phyloP scores from a whole-genome alignment of 2,113 vertebrate species.

The Todiramphus chloris region DNA sequence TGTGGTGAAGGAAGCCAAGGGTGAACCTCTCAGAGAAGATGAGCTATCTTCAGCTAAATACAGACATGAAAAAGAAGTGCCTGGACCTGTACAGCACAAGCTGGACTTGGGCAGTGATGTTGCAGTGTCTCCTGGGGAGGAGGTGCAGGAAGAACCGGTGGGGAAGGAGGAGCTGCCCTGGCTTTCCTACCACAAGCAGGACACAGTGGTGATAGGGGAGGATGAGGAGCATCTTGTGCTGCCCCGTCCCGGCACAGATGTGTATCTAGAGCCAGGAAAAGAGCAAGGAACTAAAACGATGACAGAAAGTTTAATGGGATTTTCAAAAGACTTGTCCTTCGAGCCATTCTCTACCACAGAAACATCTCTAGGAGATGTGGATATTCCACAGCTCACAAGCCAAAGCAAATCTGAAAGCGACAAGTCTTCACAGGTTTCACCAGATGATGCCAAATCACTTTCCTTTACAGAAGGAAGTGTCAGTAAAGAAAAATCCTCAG shows the following conservation, averaged over 20 bases:
- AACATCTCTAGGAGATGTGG: background rate
- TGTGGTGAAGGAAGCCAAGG: background rate
- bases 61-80: background rate
- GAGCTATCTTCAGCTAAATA: background rate
- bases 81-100: background rate
- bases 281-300: constrained; percentile 5
- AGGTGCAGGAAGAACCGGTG: background rate
- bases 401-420: constrained; percentile 40
- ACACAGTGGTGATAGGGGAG: constrained; percentile 31
- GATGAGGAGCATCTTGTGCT: background rate
- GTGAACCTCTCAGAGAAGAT: background rate
- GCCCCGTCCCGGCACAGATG: background rate
- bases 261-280: constrained; percentile 53
- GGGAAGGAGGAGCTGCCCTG: constrained; percentile 45
- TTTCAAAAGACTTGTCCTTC: constrained; percentile 7
- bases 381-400: constrained; percentile 12
- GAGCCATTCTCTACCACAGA: constrained; percentile 24
- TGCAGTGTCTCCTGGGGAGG: background rate
- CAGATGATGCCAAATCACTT: constrained; percentile 69
- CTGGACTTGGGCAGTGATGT: background rate
- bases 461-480: constrained; percentile 57
- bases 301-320: background rate
- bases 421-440: constrained; percentile 39
- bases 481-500: constrained; percentile 54
- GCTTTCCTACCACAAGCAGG: constrained; percentile 67